Percentiles rank a stretch among this genome's conserved stretches.
Conservation (phyloP, 1,140 invertebrate species). For the Zaprionus gabonicus region DNA sequence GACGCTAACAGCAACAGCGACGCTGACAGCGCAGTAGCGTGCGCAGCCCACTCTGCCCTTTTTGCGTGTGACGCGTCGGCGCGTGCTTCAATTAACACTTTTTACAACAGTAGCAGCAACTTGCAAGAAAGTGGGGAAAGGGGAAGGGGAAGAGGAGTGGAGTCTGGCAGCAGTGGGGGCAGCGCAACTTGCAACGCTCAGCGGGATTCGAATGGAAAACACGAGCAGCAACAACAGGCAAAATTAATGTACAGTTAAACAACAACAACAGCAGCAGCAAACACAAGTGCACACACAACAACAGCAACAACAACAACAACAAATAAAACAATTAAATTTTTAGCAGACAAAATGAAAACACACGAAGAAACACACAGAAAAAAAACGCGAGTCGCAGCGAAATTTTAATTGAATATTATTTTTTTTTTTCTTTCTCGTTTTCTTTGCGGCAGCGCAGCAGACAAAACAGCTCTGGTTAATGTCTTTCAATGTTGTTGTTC, state of each 20-base stretch:
- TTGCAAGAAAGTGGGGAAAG: not conserved
- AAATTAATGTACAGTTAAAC: slow-evolving; percentile 11
- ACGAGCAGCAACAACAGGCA: slow-evolving; percentile 20
- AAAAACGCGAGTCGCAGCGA: slow-evolving; percentile 40
- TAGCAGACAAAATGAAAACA: slow-evolving; percentile 46
- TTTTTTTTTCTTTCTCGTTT: slow-evolving; percentile 24
- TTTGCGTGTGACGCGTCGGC: slow-evolving; percentile 32
- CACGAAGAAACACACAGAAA: slow-evolving; percentile 6
- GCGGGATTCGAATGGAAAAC: slow-evolving; percentile 17
- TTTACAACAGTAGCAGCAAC: slow-evolving; percentile 40
- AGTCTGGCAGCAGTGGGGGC: not conserved
- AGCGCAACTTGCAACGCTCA: slow-evolving; percentile 44
- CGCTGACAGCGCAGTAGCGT: not conserved
- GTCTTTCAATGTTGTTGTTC: not conserved
- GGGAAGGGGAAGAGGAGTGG: not conserved
- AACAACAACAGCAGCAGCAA: slow-evolving; percentile 26
- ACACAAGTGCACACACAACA: slow-evolving; percentile 33
- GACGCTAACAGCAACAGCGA: not conserved
- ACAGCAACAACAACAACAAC: slow-evolving; percentile 29
- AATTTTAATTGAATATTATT: slow-evolving; percentile 42
- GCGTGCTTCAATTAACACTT: slow-evolving; percentile 79
- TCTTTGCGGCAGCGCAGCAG: slow-evolving; percentile 26
- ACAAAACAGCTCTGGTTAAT: slow-evolving; percentile 11
- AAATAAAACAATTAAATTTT: slow-evolving; percentile 20
- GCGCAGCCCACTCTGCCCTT: slow-evolving; percentile 26